Evolutionary conservation across 1,140 invertebrate species (phyloP).

Genomic region (Drosophila ficusphila): DNA sequence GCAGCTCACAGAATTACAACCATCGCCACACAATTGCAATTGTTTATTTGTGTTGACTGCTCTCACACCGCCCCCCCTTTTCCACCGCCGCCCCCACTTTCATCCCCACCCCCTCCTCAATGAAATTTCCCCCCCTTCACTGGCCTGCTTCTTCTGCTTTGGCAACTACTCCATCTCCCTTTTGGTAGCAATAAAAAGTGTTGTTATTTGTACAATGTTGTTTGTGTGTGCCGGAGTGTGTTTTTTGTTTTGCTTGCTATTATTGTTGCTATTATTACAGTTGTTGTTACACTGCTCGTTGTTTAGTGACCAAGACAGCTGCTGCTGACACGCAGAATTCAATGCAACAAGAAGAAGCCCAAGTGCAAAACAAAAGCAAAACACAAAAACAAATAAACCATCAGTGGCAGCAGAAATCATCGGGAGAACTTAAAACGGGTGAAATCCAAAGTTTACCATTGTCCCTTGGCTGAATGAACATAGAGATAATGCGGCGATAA

Average conservation of each 20-base stretch:
- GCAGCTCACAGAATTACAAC: slow-evolving; percentile 75
- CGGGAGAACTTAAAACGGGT: slow-evolving; percentile 33
- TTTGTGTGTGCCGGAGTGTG: slow-evolving; percentile 39
- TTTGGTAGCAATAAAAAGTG: slow-evolving; percentile 75
- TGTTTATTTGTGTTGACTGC: slow-evolving; percentile 70
- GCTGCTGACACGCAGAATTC: slow-evolving; percentile 75
- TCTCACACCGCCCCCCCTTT: background rate
- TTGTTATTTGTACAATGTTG: slow-evolving; percentile 69
- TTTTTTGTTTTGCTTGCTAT: slow-evolving; percentile 63
- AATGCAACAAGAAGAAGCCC: slow-evolving; percentile 59
- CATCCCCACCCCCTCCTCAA: background rate
- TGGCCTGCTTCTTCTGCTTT: slow-evolving; percentile 23
- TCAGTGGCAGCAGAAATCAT: slow-evolving; percentile 41
- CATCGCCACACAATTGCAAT: slow-evolving; percentile 70
- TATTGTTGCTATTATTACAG: slow-evolving; percentile 76
- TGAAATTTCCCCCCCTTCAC: background rate
- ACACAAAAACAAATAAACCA: slow-evolving; percentile 28
- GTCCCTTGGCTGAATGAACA: slow-evolving; percentile 48
- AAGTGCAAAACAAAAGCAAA: slow-evolving; percentile 53
- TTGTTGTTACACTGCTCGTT: slow-evolving; percentile 49
- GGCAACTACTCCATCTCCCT: slow-evolving; percentile 36
- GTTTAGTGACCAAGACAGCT: slow-evolving; percentile 70
- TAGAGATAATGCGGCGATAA: background rate
- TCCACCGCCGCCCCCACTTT: background rate
- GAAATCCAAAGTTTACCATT: slow-evolving; percentile 48